Evolutionary conservation across 2,113 vertebrate species (phyloP).

Genomic region (Toxotes chatareus): DNA sequence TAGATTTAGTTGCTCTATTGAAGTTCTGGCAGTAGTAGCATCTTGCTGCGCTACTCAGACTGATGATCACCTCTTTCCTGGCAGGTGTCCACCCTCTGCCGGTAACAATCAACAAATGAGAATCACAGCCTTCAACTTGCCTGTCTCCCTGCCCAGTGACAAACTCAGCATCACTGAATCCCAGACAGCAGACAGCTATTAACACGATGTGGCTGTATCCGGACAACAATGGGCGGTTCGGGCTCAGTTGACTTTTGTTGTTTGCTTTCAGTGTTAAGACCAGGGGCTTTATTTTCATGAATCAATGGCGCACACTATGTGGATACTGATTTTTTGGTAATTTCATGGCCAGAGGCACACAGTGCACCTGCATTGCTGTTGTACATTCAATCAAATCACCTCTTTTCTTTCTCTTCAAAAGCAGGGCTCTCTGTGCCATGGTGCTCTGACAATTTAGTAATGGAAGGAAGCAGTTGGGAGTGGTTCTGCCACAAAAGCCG

Average conservation of each 20-base stretch:
- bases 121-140: constrained; percentile 64
- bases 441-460: constrained; percentile 44
- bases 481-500: constrained; percentile 36
- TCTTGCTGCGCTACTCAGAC: constrained; percentile 77
- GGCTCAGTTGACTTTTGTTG: constrained; percentile 51
- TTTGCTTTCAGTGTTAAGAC: constrained; percentile 54
- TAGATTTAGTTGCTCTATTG: constrained; percentile 70
- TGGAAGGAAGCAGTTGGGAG: constrained; percentile 27
- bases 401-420: constrained; percentile 42
- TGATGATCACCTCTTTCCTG: constrained; percentile 76
- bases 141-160: constrained; percentile 56
- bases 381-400: constrained; percentile 42
- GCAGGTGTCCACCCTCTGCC: constrained; percentile 79
- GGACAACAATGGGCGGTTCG: constrained; percentile 22
- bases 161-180: constrained; percentile 46
- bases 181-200: constrained; percentile 62
- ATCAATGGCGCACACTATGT: constrained; percentile 3
- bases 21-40: constrained; percentile 73
- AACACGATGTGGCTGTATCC: constrained; percentile 54
- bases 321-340: constrained; percentile 44
- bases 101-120: constrained; percentile 84
- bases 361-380: constrained; percentile 37
- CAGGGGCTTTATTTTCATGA: constrained; percentile 41
- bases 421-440: background rate
- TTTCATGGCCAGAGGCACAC: constrained; percentile 39